A percentile compares a stretch with the other conserved stretches of the same genome.
Evolutionary conservation across 53 echinoderm and acorn worm species (phyloP).

Genomic region (Paelopatides confundens): DNA sequence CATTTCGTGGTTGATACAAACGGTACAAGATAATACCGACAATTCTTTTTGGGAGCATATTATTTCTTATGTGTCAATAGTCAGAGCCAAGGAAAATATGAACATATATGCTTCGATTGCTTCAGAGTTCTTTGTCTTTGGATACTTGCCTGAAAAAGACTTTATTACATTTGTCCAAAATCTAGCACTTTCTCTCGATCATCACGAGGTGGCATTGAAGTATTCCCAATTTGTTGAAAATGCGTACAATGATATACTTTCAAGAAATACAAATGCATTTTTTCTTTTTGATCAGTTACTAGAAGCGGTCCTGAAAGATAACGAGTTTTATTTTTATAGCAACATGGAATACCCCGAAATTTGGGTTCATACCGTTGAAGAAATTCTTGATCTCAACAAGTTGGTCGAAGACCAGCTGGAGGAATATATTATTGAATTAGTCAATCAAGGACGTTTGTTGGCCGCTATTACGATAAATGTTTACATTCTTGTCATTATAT

Average conservation of each 20-base stretch:
- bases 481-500: not conserved
- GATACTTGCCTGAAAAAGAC: constrained; percentile 22
- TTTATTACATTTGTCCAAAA: constrained; percentile 57
- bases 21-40: constrained; percentile 46
- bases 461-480: not conserved
- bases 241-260: constrained; percentile 1
- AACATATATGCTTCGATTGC: constrained; percentile 69
- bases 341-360: constrained; percentile 5
- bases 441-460: not conserved
- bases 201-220: constrained; percentile 59
- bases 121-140: constrained; percentile 58
- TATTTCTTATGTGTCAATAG: constrained; percentile 66
- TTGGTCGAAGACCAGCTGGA: constrained; percentile 34
- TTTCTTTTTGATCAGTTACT: constrained; percentile 13
- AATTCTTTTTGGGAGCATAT: constrained; percentile 39
- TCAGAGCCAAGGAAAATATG: constrained; percentile 75
- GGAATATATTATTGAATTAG: constrained; percentile 26
- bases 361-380: constrained; percentile 57
- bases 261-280: not conserved
- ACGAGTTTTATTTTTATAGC: not conserved
- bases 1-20: constrained; percentile 64
- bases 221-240: not conserved
- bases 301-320: constrained; percentile 24
- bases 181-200: constrained; percentile 46
- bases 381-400: constrained; percentile 53